These are phyloP conservation scores for Diorhabda elongata DNA, from an alignment of 1,140 invertebrate genomes.

Conservation along the genomic window DNA sequence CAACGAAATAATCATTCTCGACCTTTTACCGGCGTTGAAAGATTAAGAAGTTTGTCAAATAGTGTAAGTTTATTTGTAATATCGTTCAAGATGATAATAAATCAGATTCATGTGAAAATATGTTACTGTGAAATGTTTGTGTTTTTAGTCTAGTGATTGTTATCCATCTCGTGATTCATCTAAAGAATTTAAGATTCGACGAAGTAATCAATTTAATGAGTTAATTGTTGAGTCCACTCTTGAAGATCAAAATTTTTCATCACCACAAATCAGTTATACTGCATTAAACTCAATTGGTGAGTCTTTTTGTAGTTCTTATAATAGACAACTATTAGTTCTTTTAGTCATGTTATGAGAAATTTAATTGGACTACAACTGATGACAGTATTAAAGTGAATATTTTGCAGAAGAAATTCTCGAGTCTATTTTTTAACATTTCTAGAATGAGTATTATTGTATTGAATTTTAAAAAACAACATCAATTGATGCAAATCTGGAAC, in stretches of 20 bases:
- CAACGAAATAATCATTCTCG: constrained; percentile 43
- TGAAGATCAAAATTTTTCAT: constrained; percentile 15
- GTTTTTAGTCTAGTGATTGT: background rate
- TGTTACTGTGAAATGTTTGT: constrained; percentile 16
- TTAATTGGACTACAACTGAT: too few species aligned
- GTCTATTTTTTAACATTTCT: too few species aligned
- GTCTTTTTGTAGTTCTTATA: background rate
- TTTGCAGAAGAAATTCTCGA: too few species aligned
- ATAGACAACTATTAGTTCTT: too few species aligned
- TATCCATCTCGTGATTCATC: background rate
- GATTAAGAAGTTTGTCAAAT: constrained; percentile 37
- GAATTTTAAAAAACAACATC: too few species aligned
- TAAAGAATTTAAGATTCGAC: background rate
- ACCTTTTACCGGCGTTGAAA: constrained; percentile 28
- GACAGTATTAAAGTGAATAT: too few species aligned
- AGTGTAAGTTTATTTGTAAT: constrained; percentile 40
- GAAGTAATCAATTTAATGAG: constrained; percentile 1
- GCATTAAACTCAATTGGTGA: constrained; percentile 14
- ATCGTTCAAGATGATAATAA: background rate
- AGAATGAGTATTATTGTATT: too few species aligned
- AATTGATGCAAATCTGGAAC: too few species aligned
- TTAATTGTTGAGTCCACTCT: constrained; percentile 16
- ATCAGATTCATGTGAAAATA: too few species aligned
- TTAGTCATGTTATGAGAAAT: too few species aligned
- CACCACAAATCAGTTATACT: constrained; percentile 14